These are phyloP conservation scores for Drosophila longiperda DNA, from an alignment of 2,888 invertebrate species.

Conservation along the genomic window DNA sequence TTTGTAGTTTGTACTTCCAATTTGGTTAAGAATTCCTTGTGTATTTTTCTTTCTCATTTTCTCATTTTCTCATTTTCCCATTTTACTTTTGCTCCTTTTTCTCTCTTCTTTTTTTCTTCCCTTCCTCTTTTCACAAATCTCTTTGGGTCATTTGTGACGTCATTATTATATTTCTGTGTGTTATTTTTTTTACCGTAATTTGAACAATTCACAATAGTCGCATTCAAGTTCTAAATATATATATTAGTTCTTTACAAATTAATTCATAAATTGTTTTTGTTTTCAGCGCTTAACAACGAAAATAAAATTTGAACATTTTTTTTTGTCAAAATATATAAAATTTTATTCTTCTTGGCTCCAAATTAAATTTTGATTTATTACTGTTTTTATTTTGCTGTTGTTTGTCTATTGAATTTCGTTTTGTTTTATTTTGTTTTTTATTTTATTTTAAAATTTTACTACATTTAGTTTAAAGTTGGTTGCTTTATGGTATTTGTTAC, in stretches of 20 bases:
- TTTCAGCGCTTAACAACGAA: constrained; percentile 61
- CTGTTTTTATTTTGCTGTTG: not conserved
- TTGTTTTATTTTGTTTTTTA: constrained; percentile 55
- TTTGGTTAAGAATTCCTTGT: constrained; percentile 82
- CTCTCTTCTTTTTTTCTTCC: constrained; percentile 19
- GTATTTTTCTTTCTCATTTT: constrained; percentile 62
- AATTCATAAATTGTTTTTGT: constrained; percentile 60
- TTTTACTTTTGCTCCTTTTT: constrained; percentile 25
- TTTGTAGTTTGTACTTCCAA: constrained; percentile 81
- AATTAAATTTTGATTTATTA: constrained; percentile 40
- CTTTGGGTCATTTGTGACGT: constrained; percentile 67
- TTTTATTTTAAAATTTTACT: constrained; percentile 63
- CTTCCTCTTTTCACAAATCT: constrained; percentile 3
- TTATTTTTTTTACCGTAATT: constrained; percentile 69
- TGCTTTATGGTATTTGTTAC: constrained; percentile 70
- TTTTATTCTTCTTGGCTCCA: constrained; percentile 76
- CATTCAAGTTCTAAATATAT: constrained; percentile 56
- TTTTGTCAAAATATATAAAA: constrained; percentile 29
- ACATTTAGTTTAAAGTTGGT: constrained; percentile 72
- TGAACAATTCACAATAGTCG: constrained; percentile 83
- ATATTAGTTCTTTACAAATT: constrained; percentile 59
- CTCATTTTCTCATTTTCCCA: constrained; percentile 46
- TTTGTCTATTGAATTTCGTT: constrained; percentile 6
- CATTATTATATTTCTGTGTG: constrained; percentile 34
- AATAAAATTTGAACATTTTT: constrained; percentile 75